Conservation (phyloP, 2,888 invertebrate species). For the Caenorhabditis sp. region DNA sequence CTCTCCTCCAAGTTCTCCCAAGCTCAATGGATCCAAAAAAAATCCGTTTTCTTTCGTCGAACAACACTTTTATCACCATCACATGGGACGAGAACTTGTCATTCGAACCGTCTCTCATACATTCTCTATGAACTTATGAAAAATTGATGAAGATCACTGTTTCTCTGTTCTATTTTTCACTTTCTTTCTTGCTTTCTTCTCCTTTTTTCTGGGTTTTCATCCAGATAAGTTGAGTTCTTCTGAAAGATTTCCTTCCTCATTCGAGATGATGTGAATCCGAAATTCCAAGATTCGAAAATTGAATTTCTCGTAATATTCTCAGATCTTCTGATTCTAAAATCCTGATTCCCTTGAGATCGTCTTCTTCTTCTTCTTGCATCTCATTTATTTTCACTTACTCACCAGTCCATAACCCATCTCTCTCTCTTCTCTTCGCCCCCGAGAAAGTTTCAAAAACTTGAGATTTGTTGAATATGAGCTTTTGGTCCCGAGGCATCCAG, state of each 20-base stretch:
- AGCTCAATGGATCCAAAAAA: constrained; percentile 17
- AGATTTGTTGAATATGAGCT: constrained; percentile 52
- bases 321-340: background rate
- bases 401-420: constrained; percentile 42
- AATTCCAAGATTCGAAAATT: constrained; percentile 10
- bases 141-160: constrained; percentile 33
- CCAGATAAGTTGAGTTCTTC: constrained; percentile 1
- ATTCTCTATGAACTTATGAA: constrained; percentile 43
- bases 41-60: background rate
- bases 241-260: constrained; percentile 18
- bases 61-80: constrained; percentile 9
- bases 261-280: background rate
- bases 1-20: background rate
- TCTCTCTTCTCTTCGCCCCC: constrained; percentile 22
- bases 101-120: constrained; percentile 41
- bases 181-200: constrained; percentile 11
- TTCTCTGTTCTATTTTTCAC: constrained; percentile 19
- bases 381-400: constrained; percentile 63
- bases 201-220: background rate
- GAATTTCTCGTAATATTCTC: constrained; percentile 15
- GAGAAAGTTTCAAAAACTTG: constrained; percentile 55
- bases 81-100: constrained; percentile 9
- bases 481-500: constrained; percentile 29
- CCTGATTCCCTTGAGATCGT: constrained; percentile 50
- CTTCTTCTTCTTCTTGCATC: constrained; percentile 18